These are phyloP conservation scores for Berghia stephanieae DNA, from an alignment of 1,140 invertebrate species.

Conservation along the genomic window DNA sequence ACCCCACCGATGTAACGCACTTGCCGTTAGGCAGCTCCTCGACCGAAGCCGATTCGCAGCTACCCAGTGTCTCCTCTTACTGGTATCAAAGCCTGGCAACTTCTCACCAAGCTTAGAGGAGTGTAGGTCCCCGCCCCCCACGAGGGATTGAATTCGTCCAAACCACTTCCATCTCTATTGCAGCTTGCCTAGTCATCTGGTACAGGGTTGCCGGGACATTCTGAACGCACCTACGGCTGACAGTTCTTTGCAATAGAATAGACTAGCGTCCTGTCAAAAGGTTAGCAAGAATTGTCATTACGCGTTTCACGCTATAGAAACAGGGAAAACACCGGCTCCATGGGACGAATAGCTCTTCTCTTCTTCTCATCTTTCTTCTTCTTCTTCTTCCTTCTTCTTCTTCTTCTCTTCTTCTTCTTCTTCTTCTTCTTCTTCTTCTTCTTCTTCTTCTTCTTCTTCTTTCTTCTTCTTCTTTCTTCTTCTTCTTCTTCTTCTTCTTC, in stretches of 20 bases:
- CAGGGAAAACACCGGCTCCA: neutral
- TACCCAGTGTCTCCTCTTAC: too few species aligned
- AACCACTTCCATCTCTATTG: constrained; percentile 1
- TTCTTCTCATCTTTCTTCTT: neutral
- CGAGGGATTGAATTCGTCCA: too few species aligned
- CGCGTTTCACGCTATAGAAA: neutral
- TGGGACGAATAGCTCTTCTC: neutral
- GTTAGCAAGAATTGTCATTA: neutral
- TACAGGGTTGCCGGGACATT: neutral
- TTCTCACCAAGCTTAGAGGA: too few species aligned
- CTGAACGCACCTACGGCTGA: neutral
- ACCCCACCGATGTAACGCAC: too few species aligned
- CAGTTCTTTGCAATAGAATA: neutral
- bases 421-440: neutral
- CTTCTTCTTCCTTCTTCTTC: neutral
- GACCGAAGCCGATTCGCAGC: too few species aligned
- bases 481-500: neutral
- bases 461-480: constrained; percentile 1
- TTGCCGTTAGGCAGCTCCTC: too few species aligned
- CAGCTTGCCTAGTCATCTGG: neutral
- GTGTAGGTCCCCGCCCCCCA: too few species aligned
- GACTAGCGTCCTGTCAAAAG: neutral
- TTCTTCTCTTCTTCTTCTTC: neutral
- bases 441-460: neutral
- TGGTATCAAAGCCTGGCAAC: too few species aligned